Conservation (phyloP, 1,140 invertebrate species). For the Palaemon carinicauda region DNA sequence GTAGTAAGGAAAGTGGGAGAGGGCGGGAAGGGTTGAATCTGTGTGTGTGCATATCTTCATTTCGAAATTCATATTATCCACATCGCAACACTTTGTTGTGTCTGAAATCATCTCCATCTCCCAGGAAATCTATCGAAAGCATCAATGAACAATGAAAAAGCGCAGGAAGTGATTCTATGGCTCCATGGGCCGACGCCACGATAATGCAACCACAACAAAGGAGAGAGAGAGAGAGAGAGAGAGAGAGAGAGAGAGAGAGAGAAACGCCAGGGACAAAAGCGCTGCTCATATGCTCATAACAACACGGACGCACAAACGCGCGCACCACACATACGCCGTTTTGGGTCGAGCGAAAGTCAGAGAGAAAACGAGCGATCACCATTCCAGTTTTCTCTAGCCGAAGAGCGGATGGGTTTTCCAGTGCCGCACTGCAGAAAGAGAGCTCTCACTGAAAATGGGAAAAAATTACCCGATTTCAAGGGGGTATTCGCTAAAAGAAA, state of each 20-base stretch:
- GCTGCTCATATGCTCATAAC: background rate
- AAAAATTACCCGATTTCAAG: conserved; percentile 1
- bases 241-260: conserved; percentile 13
- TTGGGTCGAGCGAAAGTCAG: background rate
- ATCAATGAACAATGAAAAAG: background rate
- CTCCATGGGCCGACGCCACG: background rate
- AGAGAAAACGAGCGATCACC: background rate
- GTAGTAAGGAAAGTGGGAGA: no score
- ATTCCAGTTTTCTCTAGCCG: background rate
- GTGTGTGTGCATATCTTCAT: no score
- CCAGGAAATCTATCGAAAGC: no score
- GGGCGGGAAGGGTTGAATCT: no score
- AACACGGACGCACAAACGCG: background rate
- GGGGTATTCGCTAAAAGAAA: conserved; percentile 3
- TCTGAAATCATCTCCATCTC: no score
- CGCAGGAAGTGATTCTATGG: background rate
- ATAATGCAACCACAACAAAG: background rate
- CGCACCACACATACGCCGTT: background rate
- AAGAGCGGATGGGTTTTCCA: background rate
- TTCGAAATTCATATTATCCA: no score
- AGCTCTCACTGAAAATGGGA: conserved; percentile 41
- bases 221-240: conserved; percentile 14
- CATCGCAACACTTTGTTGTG: no score
- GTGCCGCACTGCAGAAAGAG: conserved; percentile 39
- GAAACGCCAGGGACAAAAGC: background rate